phyloP scores from a whole-genome alignment of 1,140 invertebrate species.

The Copidosoma floridanum region DNA sequence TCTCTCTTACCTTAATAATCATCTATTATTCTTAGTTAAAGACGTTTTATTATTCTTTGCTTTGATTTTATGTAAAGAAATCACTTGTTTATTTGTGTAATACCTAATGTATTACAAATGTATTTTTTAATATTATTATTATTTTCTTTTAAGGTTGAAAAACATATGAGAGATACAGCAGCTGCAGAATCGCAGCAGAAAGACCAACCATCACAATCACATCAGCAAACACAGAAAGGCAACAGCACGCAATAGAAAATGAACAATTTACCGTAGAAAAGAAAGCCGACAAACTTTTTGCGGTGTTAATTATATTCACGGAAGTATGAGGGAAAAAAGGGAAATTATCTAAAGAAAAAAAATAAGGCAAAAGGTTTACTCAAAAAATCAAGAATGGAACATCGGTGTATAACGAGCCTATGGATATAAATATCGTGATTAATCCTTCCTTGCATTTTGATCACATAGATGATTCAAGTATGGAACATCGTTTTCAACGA shows the following conservation, averaged over 20 bases:
- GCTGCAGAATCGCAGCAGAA: constrained; percentile 42
- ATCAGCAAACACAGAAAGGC: constrained; percentile 48
- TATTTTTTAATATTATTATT: not conserved
- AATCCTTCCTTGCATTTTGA: constrained; percentile 29
- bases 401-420: constrained; percentile 21
- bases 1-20: no score
- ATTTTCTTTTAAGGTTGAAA: constrained; percentile 56
- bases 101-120: no score
- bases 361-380: constrained; percentile 3
- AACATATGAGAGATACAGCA: constrained; percentile 61
- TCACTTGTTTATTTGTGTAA: no score
- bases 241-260: constrained; percentile 49
- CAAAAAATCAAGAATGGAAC: constrained; percentile 15
- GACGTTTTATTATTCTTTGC: no score
- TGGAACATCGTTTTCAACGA: constrained; percentile 9
- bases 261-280: constrained; percentile 33
- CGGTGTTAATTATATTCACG: constrained; percentile 20
- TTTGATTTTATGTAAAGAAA: no score
- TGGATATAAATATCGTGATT: constrained; percentile 21
- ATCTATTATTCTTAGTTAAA: no score
- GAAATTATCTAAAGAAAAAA: constrained; percentile 10
- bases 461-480: constrained; percentile 5
- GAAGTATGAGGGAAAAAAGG: not conserved
- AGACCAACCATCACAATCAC: constrained; percentile 37
- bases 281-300: constrained; percentile 28